Percentiles rank a stretch among this genome's conserved stretches.
phyloP scores from a whole-genome alignment of 2,797 vertebrate species.

The Otolemur crassicaudatus region DNA sequence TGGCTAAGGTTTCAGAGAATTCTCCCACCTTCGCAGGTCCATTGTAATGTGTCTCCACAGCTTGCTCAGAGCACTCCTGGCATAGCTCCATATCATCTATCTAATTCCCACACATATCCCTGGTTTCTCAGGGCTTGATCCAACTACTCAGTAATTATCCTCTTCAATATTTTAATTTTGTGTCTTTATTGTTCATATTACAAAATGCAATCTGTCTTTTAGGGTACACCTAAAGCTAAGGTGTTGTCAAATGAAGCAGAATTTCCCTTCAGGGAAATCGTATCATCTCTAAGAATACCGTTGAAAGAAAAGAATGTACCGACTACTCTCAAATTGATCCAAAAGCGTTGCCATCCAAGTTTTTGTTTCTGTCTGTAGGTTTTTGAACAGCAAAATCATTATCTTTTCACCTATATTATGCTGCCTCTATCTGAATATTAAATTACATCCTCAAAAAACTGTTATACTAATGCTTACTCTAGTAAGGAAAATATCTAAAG shows the following conservation, averaged over 20 bases:
- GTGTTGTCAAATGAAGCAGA: not conserved
- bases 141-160: not conserved
- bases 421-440: not conserved
- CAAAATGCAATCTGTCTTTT: not conserved
- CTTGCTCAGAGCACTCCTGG: not conserved
- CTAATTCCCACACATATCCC: not conserved
- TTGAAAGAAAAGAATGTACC: not conserved
- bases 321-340: not conserved
- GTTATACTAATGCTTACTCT: slow-evolving; percentile 16
- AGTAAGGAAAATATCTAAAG: not conserved
- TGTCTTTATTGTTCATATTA: not conserved
- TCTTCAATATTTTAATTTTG: not conserved
- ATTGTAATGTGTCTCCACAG: not conserved
- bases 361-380: not conserved
- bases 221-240: not conserved
- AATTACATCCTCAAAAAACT: not conserved
- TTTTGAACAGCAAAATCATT: not conserved
- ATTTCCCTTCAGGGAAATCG: not conserved
- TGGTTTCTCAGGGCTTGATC: not conserved
- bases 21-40: not conserved
- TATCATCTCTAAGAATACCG: not conserved
- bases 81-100: not conserved
- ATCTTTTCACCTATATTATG: not conserved
- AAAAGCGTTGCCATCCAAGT: not conserved
- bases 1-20: not conserved